phyloP scores from a whole-genome alignment of 2,113 vertebrate genomes.

The Cygnus atratus region DNA sequence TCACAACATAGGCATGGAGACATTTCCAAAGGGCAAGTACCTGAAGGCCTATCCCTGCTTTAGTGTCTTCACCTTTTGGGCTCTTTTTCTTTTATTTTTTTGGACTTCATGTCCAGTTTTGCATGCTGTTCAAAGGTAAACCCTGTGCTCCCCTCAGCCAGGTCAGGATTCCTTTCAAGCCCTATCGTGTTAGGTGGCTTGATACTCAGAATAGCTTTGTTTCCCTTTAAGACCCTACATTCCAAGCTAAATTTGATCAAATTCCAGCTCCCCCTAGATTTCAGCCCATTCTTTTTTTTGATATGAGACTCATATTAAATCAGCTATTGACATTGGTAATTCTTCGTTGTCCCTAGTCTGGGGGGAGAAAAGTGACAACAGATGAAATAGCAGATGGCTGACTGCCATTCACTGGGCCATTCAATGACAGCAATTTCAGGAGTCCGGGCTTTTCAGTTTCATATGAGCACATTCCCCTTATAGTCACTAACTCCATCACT shows the following conservation, averaged over 20 bases:
- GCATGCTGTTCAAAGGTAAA: background rate
- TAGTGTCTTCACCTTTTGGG: background rate
- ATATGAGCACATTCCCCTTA: background rate
- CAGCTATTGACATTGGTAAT: background rate
- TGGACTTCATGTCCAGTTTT: background rate
- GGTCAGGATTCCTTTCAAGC: background rate
- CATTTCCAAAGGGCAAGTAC: background rate
- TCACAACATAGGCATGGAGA: background rate
- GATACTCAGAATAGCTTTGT: background rate
- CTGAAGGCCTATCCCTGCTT: background rate
- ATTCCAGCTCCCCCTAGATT: background rate
- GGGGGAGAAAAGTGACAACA: background rate
- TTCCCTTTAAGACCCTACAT: background rate
- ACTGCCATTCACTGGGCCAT: background rate
- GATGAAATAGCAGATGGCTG: background rate
- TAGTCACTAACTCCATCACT: background rate
- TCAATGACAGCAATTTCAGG: background rate
- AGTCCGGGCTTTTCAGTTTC: background rate
- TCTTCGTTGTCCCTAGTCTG: background rate
- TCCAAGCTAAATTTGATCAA: background rate
- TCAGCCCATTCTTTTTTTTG: background rate
- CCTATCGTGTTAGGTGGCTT: background rate
- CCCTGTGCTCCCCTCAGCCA: background rate
- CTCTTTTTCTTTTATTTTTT: background rate
- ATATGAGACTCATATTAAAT: background rate